Evolutionary conservation across 2,797 vertebrate genomes (phyloP).

Genomic region (Sebastes variabilis): DNA sequence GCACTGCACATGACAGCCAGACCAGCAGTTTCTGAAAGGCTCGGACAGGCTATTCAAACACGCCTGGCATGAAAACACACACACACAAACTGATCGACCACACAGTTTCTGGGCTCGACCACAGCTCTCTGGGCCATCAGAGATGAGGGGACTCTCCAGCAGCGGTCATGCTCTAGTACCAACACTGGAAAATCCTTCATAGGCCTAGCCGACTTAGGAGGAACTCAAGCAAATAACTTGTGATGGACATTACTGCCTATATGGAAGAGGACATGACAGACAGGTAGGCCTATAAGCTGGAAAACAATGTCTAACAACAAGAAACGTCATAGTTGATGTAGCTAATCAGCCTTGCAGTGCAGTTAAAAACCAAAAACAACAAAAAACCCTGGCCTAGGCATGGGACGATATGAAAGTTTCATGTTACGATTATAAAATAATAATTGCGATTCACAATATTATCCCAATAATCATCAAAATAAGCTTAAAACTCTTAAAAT

Average conservation of each 20-base stretch:
- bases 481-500: neutral
- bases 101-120: conserved; percentile 70
- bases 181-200: conserved; percentile 12
- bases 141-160: conserved; percentile 31
- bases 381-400: neutral
- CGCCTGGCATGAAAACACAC: conserved; percentile 46
- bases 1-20: conserved; percentile 77
- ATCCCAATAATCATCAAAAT: neutral
- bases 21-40: conserved; percentile 81
- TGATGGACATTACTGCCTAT: conserved; percentile 3
- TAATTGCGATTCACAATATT: too few relatives aligned
- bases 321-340: neutral
- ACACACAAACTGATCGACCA: conserved; percentile 35
- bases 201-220: neutral
- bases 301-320: neutral
- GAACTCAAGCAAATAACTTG: conserved; percentile 26
- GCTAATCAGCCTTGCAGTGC: neutral
- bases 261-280: neutral
- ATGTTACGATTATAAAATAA: too few relatives aligned
- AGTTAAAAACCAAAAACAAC: neutral
- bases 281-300: conserved; percentile 31
- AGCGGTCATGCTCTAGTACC: neutral
- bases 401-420: too few relatives aligned
- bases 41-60: conserved; percentile 73
- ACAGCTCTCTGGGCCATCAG: conserved; percentile 60